Percentiles rank a stretch among this genome's conserved stretches.
These are phyloP conservation scores for Chloroceryle aenea DNA, from an alignment of 2,113 vertebrate species.

Conservation along the genomic window DNA sequence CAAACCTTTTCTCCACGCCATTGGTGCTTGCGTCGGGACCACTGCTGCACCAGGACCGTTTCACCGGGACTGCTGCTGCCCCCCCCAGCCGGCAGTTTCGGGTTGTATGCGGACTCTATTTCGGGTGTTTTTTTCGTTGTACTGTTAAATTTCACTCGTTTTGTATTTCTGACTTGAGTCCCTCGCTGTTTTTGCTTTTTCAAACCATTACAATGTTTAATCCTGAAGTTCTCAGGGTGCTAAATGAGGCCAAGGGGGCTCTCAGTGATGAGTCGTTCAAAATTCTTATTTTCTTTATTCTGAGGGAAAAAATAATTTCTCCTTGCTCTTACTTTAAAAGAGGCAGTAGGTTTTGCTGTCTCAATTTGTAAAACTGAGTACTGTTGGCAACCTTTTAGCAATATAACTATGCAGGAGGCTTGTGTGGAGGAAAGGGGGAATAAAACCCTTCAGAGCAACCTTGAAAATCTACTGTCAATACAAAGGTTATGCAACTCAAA, in stretches of 20 bases:
- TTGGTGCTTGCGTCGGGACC: no score
- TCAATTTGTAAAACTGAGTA: not conserved
- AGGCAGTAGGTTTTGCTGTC: not conserved
- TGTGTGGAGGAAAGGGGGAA: not conserved
- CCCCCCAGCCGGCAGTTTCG: no score
- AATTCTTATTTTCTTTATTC: not conserved
- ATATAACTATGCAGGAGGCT: not conserved
- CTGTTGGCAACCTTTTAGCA: not conserved
- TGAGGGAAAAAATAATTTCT: not conserved
- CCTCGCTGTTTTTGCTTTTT: no score
- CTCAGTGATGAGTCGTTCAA: not conserved
- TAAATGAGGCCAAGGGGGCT: not conserved
- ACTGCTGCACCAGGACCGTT: no score
- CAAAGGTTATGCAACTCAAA: not conserved
- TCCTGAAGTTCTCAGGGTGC: not conserved
- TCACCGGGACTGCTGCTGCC: no score
- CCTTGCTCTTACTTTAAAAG: not conserved
- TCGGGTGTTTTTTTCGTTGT: no score
- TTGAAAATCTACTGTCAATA: not conserved
- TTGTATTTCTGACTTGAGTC: no score
- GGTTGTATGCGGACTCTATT: no score
- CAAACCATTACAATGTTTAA: no score
- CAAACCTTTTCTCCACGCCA: no score
- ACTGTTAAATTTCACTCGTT: no score
- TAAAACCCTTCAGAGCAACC: not conserved